These are phyloP conservation scores for Fabriciana adippe DNA, from an alignment of 2,888 invertebrate genomes.

Conservation along the genomic window DNA sequence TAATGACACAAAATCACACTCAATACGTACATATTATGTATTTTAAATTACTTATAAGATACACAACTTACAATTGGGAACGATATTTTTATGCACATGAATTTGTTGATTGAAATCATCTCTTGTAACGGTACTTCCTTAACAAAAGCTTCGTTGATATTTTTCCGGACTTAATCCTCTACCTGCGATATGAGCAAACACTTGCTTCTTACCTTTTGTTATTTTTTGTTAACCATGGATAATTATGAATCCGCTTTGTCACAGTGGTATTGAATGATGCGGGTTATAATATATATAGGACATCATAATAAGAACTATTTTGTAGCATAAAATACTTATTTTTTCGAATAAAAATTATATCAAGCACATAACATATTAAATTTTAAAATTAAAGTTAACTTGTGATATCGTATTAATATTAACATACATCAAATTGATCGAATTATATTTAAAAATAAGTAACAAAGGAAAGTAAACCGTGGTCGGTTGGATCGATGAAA, in stretches of 20 bases:
- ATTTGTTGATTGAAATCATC: conserved; percentile 52
- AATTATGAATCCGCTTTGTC: conserved; percentile 51
- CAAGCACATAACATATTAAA: neutral
- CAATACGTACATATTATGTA: too few relatives aligned
- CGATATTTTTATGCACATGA: too few relatives aligned
- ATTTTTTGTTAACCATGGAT: conserved; percentile 58
- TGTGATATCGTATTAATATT: conserved; percentile 1
- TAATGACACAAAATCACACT: neutral
- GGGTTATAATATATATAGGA: conserved; percentile 2
- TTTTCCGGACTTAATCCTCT: conserved; percentile 51
- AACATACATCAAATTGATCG: conserved; percentile 45
- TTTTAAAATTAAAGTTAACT: neutral
- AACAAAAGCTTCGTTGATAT: conserved; percentile 59
- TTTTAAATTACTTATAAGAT: too few relatives aligned
- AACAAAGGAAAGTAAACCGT: conserved; percentile 82
- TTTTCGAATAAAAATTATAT: neutral
- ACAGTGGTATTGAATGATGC: conserved; percentile 35
- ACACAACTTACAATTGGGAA: too few relatives aligned
- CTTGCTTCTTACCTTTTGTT: conserved; percentile 63
- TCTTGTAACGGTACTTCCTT: conserved; percentile 67
- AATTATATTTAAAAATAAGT: conserved; percentile 61
- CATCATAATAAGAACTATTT: neutral
- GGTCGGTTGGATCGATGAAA: conserved; percentile 79
- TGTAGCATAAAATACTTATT: neutral
- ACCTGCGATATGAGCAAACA: conserved; percentile 71